Evolutionary conservation across 1,140 invertebrate genomes (phyloP), one percentile per base, ranked within the genome.

Genomic region (Drosophila teissieri): DNA sequence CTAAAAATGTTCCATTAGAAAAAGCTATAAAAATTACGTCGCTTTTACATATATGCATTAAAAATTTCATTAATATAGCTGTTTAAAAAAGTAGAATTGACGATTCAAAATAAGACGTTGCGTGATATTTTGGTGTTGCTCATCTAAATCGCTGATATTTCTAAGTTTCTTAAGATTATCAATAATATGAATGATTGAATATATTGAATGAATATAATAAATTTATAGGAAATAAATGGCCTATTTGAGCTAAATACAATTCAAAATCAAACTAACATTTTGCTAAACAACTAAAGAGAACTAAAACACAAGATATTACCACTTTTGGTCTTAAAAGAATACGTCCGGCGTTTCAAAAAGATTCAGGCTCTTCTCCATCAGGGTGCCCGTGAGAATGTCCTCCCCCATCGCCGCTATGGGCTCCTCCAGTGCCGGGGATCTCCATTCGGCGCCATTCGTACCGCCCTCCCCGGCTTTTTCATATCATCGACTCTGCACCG

Each of bases 401-500:
- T 31, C 27, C 7, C 27, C 27, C 27, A 31, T 31, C 8, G 31
- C 31, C 31, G 31, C 31, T 10, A 31, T 31, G 8, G 31, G 31
- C 31, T 64, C 67, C 15, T 52, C 68, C 34, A 48, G 40, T 11
- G 46, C n/a, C n/a, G 63, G 45, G 34, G 68, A 31, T 31, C 31
- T 46, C 61, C 54, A 56, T 24, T 51, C 60, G 22, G 22, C 57
- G 2, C 44, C 22, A 19, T 27, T 44, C 19, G 19, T 42, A 48
- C 46, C 63, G 15, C 69, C 48, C 55, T 75, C 69, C 17, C 46
- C 52, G 17, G 80, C 84, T 39, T 40, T 49, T 49, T 90, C 92
- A 91, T 93, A 95, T 96, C 96, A 97, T 96, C 96, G 96, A 79
- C 96, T 96, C 70, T 96, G 94, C 73, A 95, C 95, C 31, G 95